These are phyloP conservation scores for Hemicrepidius hirtus DNA, from an alignment of 2,888 invertebrate species.

Conservation along the genomic window DNA sequence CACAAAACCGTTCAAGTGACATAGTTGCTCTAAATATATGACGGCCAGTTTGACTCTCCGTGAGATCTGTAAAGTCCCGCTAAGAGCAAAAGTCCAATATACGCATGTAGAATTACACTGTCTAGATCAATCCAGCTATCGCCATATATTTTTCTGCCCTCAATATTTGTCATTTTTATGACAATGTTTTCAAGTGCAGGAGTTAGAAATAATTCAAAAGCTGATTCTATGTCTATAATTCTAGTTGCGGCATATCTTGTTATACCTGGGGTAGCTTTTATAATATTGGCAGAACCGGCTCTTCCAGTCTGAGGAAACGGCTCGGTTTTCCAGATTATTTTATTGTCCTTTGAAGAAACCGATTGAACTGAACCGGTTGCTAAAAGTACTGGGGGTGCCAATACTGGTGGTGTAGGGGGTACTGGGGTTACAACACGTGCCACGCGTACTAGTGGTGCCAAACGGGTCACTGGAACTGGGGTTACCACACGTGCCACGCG, in stretches of 20 bases:
- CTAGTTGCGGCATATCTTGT: background rate
- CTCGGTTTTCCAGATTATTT: no score
- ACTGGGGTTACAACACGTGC: no score
- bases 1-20: background rate
- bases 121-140: no score
- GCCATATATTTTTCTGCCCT: background rate
- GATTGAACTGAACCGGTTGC: no score
- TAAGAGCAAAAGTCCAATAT: background rate
- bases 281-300: background rate
- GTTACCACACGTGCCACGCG: no score
- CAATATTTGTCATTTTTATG: background rate
- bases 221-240: background rate
- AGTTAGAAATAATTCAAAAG: background rate
- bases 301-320: background rate
- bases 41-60: background rate
- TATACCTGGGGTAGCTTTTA: background rate
- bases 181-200: background rate
- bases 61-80: background rate
- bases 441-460: no score
- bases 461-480: no score
- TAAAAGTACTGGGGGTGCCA: no score
- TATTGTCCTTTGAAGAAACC: no score
- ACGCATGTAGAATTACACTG: background rate
- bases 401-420: no score
- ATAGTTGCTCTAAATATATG: background rate